Percentiles rank a stretch among this genome's conserved stretches.
Conservation (phyloP, 1,140 invertebrate genomes). For the Drosophila erecta region DNA sequence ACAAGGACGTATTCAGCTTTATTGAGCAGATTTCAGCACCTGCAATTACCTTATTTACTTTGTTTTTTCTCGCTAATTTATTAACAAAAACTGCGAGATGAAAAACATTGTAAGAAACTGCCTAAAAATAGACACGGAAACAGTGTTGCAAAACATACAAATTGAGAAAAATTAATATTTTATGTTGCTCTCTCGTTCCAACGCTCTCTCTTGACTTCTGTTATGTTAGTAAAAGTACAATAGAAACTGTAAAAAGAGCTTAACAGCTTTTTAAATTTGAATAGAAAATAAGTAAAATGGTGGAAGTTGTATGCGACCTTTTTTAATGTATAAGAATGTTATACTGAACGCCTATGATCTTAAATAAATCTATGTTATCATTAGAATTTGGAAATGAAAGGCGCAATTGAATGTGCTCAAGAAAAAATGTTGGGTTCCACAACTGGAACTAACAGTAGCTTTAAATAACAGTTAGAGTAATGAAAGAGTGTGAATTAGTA, state of each 20-base stretch:
- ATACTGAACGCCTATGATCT: too few species aligned
- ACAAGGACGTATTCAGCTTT: not conserved
- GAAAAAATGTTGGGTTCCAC: too few species aligned
- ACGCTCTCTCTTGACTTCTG: not conserved
- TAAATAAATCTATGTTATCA: too few species aligned
- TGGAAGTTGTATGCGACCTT: too few species aligned
- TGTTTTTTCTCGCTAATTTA: conserved; percentile 12
- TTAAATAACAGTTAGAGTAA: too few species aligned
- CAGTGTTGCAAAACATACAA: not conserved
- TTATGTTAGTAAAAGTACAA: not conserved
- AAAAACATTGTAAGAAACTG: conserved; percentile 13
- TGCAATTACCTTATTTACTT: conserved; percentile 15
- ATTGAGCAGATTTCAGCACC: not conserved
- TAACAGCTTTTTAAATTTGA: not conserved
- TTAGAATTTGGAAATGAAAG: too few species aligned
- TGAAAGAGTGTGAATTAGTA: too few species aligned
- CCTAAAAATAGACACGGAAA: conserved; percentile 1
- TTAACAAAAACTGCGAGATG: conserved; percentile 10
- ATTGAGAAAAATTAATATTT: not conserved
- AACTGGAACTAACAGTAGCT: too few species aligned
- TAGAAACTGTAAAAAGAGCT: not conserved
- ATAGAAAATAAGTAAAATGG: too few species aligned
- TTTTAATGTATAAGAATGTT: too few species aligned
- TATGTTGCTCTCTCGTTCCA: not conserved
- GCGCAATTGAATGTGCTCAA: too few species aligned